Evolutionary conservation across 2,113 vertebrate species (phyloP).

Genomic region (Pogonocichla stellata): DNA sequence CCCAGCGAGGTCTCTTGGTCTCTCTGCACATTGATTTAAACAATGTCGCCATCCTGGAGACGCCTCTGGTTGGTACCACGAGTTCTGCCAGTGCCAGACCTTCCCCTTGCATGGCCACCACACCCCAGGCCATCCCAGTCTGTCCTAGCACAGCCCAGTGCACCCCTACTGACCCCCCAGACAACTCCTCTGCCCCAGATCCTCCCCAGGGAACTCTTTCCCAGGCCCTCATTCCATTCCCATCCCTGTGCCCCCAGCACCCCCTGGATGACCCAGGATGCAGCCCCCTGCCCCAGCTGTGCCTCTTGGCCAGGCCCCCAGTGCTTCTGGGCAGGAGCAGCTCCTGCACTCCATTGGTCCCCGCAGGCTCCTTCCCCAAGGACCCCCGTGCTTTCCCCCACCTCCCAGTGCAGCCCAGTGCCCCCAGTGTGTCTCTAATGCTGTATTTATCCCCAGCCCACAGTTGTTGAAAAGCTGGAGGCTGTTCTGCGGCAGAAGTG

Average conservation of each 20-base stretch:
- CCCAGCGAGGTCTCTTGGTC: too few species aligned
- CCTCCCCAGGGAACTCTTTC: background rate
- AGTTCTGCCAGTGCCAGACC: too few species aligned
- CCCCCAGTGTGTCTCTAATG: background rate
- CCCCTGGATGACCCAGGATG: too few species aligned
- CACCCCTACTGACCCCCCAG: background rate
- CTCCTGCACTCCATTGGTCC: background rate
- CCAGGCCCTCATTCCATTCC: background rate
- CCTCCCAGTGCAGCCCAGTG: background rate
- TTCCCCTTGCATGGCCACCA: background rate
- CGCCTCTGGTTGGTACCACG: too few species aligned
- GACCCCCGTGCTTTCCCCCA: too few species aligned
- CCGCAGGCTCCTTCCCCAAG: background rate
- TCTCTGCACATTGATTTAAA: too few species aligned
- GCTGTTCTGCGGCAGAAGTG: too few species aligned
- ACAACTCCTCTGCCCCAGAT: background rate
- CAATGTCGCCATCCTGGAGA: too few species aligned
- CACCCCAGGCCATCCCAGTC: background rate
- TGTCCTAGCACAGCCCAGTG: background rate
- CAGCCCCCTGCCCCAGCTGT: too few species aligned
- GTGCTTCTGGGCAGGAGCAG: background rate
- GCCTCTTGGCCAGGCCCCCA: too few species aligned
- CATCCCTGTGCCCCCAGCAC: background rate
- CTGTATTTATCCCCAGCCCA: background rate
- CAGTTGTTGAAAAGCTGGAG: accelerated